Evolutionary conservation across 1,140 invertebrate species (phyloP).

Genomic region (Lordiphosa mommai): DNA sequence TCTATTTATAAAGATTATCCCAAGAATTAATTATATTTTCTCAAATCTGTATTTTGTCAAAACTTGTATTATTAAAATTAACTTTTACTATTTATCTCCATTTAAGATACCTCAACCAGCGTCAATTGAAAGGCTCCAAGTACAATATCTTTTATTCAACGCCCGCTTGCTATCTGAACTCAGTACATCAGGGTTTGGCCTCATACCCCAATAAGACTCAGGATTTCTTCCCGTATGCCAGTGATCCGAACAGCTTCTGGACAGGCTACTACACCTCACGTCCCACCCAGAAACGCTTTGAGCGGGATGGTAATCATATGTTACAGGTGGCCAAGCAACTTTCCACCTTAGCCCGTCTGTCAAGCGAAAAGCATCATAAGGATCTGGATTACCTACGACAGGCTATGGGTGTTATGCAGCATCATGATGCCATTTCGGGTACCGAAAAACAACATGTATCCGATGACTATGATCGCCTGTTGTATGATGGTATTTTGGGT

Average conservation of each 20-base stretch:
- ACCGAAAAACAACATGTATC: constrained; percentile 95
- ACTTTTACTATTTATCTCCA: not conserved
- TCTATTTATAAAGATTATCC: no score
- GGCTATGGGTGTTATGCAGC: constrained; percentile 91
- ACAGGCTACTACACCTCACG: constrained; percentile 97
- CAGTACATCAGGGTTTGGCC: constrained; percentile 85
- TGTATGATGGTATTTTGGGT: constrained; percentile 43
- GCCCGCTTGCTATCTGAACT: constrained; percentile 94
- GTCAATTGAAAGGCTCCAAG: constrained; percentile 82
- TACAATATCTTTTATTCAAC: constrained; percentile 83
- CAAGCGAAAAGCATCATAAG: constrained; percentile 26
- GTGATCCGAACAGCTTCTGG: constrained; percentile 91
- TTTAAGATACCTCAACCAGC: constrained; percentile 79
- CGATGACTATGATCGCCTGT: constrained; percentile 87
- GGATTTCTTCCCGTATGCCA: constrained; percentile 96
- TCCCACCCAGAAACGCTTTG: constrained; percentile 90
- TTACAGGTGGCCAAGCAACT: constrained; percentile 86
- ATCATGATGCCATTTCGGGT: constrained; percentile 93
- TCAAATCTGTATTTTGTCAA: no score
- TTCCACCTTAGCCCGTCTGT: constrained; percentile 72
- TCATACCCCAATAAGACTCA: constrained; percentile 86
- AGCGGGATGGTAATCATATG: constrained; percentile 88
- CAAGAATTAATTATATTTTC: no score
- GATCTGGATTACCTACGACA: constrained; percentile 64
- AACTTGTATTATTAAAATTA: no score